Base-by-base conservation (phyloP, 2,888 invertebrate genomes). In the Vesta saturnalis region DNA sequence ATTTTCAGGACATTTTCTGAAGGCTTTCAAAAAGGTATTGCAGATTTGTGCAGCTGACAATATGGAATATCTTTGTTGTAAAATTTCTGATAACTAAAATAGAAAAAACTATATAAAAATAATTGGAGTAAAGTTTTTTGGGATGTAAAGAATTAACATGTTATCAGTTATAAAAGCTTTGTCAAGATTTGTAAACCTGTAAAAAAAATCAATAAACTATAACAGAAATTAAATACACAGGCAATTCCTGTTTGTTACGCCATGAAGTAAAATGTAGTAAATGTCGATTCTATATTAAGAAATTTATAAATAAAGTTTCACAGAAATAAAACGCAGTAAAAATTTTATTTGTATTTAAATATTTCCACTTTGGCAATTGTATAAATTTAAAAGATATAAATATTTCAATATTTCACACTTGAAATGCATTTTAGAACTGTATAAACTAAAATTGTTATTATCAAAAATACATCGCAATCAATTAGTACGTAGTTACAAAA, bases 1-100 rank as follows among this genome's bases (percentile, higher is more conserved):
- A 83, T 94, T 93, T 79, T 94, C 94, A 8, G 94, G 94, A 78
- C 93, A 92, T 73, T 91, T 90, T 72, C 95, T 88, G 84, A 95
- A 94, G 60, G 90, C 87, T 77, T 89, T 89, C 75, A 95, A 86
- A 84, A 91, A 95, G 70, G 86, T 88, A 56, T 89, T 85, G 60
- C 92, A 91, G 73, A 90, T 89, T 78, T 88, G 86, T 46, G 85
- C 85, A 55, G 91, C 91, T 77, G 86, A 83, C 14, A 89, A 87
- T 57, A 95, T 85, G 59, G 88, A 89, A 83, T 91, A 92, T 78
- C 91, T 88, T 79, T 89, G 87, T 78, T 86, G 86, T 85, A 84
- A 79, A 73, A 85, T 84, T 79, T 87, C 86, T 63, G 85, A 81
- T 75, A 88, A 81, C 87, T 88, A 81, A 73, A 70, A 67, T 18